Evolutionary conservation across 2,797 vertebrate genomes (phyloP), one percentile per base, ranked within the genome.

Genomic region (Falco concolor): DNA sequence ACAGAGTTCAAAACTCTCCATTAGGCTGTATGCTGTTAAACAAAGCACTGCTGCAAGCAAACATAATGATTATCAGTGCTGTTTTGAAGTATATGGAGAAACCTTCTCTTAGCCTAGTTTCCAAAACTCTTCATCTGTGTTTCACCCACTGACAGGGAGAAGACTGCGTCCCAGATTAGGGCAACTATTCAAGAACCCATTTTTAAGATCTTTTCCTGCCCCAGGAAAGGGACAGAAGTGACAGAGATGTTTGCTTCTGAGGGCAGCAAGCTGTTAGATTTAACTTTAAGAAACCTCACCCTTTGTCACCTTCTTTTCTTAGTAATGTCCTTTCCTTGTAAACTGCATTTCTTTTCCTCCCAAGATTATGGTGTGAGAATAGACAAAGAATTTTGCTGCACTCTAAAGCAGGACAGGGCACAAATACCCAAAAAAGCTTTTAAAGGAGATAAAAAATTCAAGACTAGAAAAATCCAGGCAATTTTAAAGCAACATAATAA

Each of bases 321-420:
- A 53, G 84, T 45, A 70, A 86, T 80, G 60, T 79, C 80, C 38
- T 18, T 53, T 68, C 38, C 20, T 53, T 68, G 64, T 9, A 95
- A 90, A 96, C 68, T 64, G 70, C 52, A 68, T 87, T 95, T 87
- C 40, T 69, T 84, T 84, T 67, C 70, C 54, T 92, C 74, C 57
- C 60, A 83, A 64, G 53, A n/a, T 42, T 87, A 32, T 57, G 24
- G 40, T 40, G 20, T 52, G 45, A 93, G 67, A 91, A 93, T 68
- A 91, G 93, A 89, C 23, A 70, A 67, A 84, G 68, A 84, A 82
- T 27, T 90, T 84, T 1, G 1, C 49, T 80, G 56, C 28, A 23
- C 49, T 80, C 32, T 49, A 70, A 90, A 70, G 64, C 45, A 76
- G 86, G 53, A 77, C 42, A 57, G 27, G 42, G 19, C 53, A 68